Percentiles rank a stretch among this genome's conserved stretches.
Evolutionary conservation across 2,888 invertebrate species (phyloP).

Genomic region (Leptarthrus brevirostris): DNA sequence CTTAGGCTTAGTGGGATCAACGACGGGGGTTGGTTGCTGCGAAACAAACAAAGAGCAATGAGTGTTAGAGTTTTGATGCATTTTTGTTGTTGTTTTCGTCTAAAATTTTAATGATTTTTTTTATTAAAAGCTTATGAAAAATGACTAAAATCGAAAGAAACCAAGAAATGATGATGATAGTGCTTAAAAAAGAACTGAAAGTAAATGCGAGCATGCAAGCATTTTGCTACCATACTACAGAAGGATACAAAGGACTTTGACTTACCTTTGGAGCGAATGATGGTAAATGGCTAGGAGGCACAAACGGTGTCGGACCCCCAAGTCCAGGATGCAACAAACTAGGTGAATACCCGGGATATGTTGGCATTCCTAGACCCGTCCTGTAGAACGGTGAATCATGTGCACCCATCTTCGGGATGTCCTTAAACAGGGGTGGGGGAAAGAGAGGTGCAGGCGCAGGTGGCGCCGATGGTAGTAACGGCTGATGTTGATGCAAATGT

Average conservation of each 20-base stretch:
- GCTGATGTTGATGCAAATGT: conserved; percentile 88
- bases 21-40: conserved; percentile 71
- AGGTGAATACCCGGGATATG: conserved; percentile 82
- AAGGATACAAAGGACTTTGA: not conserved
- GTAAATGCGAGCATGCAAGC: conserved; percentile 24
- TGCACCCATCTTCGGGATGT: conserved; percentile 85
- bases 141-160: conserved; percentile 19
- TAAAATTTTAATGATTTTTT: conserved; percentile 28
- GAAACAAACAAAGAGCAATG: conserved; percentile 67
- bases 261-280: conserved; percentile 90
- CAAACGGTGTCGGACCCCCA: conserved; percentile 85
- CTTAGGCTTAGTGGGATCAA: conserved; percentile 74
- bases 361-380: conserved; percentile 75
- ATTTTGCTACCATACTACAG: not conserved
- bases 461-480: conserved; percentile 74
- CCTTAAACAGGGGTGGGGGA: conserved; percentile 84
- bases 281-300: conserved; percentile 86
- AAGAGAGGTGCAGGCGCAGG: conserved; percentile 68
- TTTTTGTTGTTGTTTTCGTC: conserved; percentile 8
- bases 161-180: not conserved
- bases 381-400: conserved; percentile 85
- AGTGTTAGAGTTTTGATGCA: conserved; percentile 41
- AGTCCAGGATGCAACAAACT: conserved; percentile 83
- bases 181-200: not conserved
- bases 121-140: conserved; percentile 22